Percentiles rank a stretch among this genome's conserved stretches.
phyloP scores from a whole-genome alignment of 2,797 vertebrate species.

The Brachyalestes nurse region DNA sequence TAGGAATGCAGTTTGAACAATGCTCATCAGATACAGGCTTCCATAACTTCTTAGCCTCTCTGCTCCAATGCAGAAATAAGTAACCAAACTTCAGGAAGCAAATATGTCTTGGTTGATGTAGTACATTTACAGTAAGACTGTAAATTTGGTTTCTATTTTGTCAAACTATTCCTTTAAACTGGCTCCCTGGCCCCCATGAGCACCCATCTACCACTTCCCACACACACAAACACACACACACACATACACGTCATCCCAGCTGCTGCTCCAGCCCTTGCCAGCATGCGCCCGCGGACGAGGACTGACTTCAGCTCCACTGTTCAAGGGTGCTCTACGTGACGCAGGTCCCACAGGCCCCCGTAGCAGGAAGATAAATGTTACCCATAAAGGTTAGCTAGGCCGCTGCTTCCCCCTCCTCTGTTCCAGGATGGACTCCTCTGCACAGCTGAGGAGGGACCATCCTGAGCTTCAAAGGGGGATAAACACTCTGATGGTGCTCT shows the following conservation, averaged over 20 bases:
- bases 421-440: slow-evolving; percentile 61
- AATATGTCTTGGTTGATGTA: too few relatives aligned
- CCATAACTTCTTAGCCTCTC: too few relatives aligned
- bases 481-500: slow-evolving; percentile 19
- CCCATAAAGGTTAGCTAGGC: slow-evolving; percentile 35
- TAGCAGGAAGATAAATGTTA: slow-evolving; percentile 42
- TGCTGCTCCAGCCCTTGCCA: slow-evolving; percentile 31
- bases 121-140: not conserved
- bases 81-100: not conserved
- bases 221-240: slow-evolving; percentile 10
- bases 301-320: slow-evolving; percentile 1
- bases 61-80: too few relatives aligned
- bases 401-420: slow-evolving; percentile 58
- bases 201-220: slow-evolving; percentile 1
- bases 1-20: too few relatives aligned
- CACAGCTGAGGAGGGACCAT: slow-evolving; percentile 71
- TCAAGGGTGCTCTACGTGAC: slow-evolving; percentile 32
- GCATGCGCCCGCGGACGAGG: not conserved
- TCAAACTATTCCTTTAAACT: slow-evolving; percentile 32
- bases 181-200: slow-evolving; percentile 57
- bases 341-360: slow-evolving; percentile 27
- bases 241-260: slow-evolving; percentile 9
- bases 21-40: too few relatives aligned
- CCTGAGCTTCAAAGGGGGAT: slow-evolving; percentile 44
- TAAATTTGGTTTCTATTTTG: not conserved